A percentile compares a stretch with the other conserved stretches of the same genome.
Evolutionary conservation across 2,888 invertebrate genomes (phyloP).

Genomic region (Mythimna vitellina): DNA sequence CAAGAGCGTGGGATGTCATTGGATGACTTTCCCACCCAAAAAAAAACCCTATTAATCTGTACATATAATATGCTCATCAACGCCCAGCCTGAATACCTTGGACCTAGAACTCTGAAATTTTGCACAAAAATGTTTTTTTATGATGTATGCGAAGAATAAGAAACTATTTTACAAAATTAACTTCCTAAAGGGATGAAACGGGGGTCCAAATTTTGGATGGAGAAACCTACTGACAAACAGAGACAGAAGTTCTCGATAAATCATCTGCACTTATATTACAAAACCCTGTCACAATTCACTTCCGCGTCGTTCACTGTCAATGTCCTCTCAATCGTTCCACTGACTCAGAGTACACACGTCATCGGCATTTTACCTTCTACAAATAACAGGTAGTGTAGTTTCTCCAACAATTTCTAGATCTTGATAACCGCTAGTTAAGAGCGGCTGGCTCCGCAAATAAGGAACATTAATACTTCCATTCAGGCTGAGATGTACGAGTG

Average conservation of each 20-base stretch:
- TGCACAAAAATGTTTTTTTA: no score
- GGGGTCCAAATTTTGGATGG: no score
- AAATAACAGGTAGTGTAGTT: conserved; percentile 49
- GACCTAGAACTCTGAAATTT: no score
- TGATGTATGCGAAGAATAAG: no score
- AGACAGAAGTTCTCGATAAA: neutral
- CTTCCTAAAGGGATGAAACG: no score
- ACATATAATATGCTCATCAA: no score
- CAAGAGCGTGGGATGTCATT: no score
- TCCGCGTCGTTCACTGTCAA: conserved; percentile 34
- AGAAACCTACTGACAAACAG: neutral
- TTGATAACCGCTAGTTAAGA: conserved; percentile 59
- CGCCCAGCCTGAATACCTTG: no score
- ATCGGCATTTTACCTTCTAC: conserved; percentile 42
- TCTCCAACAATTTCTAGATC: conserved; percentile 55
- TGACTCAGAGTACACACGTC: conserved; percentile 45
- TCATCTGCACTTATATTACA: conserved; percentile 1
- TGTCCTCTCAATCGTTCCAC: conserved; percentile 25
- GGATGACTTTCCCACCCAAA: no score
- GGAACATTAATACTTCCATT: conserved; percentile 62
- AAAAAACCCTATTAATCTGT: no score
- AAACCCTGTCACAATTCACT: neutral
- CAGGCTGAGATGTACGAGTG: conserved; percentile 53
- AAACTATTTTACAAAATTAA: no score
- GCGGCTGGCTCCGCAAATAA: conserved; percentile 58